Base-by-base conservation (phyloP, 1,140 invertebrate species). In the Gonatopus flavifemur region DNA sequence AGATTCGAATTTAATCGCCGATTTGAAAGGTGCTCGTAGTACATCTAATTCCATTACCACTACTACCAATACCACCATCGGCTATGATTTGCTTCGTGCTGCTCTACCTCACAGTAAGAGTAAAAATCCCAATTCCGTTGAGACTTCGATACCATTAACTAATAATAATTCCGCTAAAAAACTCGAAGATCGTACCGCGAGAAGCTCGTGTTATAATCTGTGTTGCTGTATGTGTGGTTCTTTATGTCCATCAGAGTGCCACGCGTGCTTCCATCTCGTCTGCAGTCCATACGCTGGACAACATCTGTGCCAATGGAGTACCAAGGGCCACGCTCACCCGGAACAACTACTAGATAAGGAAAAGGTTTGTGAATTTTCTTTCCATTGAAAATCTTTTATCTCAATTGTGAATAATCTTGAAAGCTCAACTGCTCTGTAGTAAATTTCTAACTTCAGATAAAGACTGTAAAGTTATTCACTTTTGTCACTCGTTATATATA, bases 191-290 rank as follows among this genome's bases (percentile, higher is more conserved):
- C 16, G 21, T 33, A 20, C 35, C 36, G 43, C 43, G 49, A 24
- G 43, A 46, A 19, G 33, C 45, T 31, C 32, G 12, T 35, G 36
- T 46, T 59, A 57, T 32, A 65, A 43, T 64, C 42, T 63, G 28
- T 84, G 81, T 76, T 84, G 83, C 69, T 84, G 82, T 76, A 82
- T 80, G 78, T 84, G 83, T 72, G 82, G 77, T 74, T 79, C 78
- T 74, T 67, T 81, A 64, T 84, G 81, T 78, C 80, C 80, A 56
- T 59, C 79, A 85, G 84, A 86, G 70, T 86, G 84, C 71, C 82
- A 84, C 70, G 80, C 81, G 63, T 86, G 84, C 70, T 85, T 85
- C 79, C 84, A 86, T 76, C 76, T 77, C 64, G 77, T 83, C 52
- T 85, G 84, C 77, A 67, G 78, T 49, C 74, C 79, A 42, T 83